Base-by-base conservation (phyloP, 2,113 vertebrate species). In the Copsychus sechellarum region DNA sequence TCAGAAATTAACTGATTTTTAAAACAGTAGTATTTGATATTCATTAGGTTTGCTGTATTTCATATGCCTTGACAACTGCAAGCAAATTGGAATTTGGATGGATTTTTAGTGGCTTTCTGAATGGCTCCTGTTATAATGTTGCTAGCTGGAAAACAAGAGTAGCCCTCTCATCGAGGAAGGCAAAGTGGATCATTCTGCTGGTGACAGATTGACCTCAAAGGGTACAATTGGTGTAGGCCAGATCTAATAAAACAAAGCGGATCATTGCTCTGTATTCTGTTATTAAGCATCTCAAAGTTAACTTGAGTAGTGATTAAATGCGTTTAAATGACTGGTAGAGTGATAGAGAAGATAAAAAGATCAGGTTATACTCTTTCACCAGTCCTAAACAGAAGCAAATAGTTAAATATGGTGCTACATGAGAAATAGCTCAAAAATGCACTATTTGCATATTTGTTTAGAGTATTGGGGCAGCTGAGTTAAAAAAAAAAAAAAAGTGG, bases 241-340 rank as follows among this genome's bases (percentile, higher is more conserved):
- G 67, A 34, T 50, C 62, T 88, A 72, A 88, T 86, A 47, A 73
- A 95, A 80, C 64, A 70, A 72, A 88, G 79, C 48, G 29, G 77
- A 62, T 94, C 57, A 47, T 72, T 87, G 83, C 47, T 92, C 33
- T 84, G 33, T 61, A 8, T 93, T 88, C 60, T 86, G 14, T 66
- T 79, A 85, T 57, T 88, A 84, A 86, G 53, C 43, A 56, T 90
- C 48, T 90, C 1, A 0, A 29, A 88, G 61, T 89, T 95, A 78
- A 94, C 76, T 54, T 36, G 82, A 67, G n/a, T 85, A 72, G 38
- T 83, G 51, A 94, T 90, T 91, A 88, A 86, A 83, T 86, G 61
- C 61, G 36, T 72, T 88, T 84, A 89, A 88, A 84, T 76, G 16
- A 77, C 43, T 79, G 17, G 40, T 86, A 20, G 21, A 42, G 9